A percentile compares a stretch with the other conserved stretches of the same genome.
Conservation (phyloP, 2,888 invertebrate genomes). For the Sphaeridia pumilis region DNA sequence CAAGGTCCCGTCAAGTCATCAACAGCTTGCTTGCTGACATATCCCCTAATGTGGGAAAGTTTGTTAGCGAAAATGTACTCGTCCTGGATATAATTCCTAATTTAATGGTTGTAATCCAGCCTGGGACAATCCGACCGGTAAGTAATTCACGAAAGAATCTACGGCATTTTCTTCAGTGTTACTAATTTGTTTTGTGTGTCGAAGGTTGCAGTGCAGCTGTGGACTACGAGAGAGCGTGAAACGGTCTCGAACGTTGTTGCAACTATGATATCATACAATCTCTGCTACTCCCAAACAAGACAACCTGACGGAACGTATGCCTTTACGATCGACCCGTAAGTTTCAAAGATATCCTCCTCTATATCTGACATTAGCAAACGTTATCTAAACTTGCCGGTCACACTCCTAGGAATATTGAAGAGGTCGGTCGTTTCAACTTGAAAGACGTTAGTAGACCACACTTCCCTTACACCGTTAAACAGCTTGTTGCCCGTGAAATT, state of each 20-base stretch:
- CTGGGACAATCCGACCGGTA: conserved; percentile 57
- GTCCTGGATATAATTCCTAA: conserved; percentile 60
- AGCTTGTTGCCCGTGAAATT: conserved; percentile 69
- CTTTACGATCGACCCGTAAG: conserved; percentile 59
- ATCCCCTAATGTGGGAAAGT: conserved; percentile 45
- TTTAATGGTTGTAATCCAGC: conserved; percentile 58
- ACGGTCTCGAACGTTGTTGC: conserved; percentile 59
- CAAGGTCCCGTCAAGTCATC: conserved; percentile 46
- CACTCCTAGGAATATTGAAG: conserved; percentile 52
- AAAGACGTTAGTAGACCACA: conserved; percentile 36
- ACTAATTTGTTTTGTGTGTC: conserved; percentile 12
- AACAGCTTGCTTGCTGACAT: conserved; percentile 53
- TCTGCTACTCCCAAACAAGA: conserved; percentile 71
- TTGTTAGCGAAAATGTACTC: conserved; percentile 42
- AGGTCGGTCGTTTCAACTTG: conserved; percentile 45
- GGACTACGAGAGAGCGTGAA: conserved; percentile 57
- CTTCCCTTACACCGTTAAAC: conserved; percentile 58
- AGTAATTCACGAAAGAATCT: conserved; percentile 33
- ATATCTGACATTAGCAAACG: too few relatives aligned
- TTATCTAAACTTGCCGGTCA: background rate
- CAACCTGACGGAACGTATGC: conserved; percentile 63
- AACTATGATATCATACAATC: conserved; percentile 78
- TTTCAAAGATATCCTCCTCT: background rate
- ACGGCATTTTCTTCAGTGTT: background rate
- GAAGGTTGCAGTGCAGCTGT: conserved; percentile 56